Conservation (phyloP, 2,888 invertebrate genomes). For the Choreutis nemorana region DNA sequence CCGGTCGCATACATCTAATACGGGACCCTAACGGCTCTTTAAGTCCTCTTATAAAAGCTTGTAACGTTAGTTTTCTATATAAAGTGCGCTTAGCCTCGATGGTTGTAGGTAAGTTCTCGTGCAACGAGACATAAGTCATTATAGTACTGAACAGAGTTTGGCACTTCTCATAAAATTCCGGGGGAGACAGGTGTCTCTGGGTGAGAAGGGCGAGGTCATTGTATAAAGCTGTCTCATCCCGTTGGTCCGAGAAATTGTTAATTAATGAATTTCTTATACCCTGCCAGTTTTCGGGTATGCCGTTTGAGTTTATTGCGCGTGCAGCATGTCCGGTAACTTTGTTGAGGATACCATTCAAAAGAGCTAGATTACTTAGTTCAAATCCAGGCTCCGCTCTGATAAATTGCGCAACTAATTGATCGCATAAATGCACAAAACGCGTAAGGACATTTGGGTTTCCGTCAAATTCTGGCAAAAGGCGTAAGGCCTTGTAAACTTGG, state of each 20-base stretch:
- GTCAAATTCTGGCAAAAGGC: conserved; percentile 11
- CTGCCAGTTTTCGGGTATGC: conserved; percentile 6
- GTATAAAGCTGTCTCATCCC: conserved; percentile 4
- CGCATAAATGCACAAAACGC: conserved; percentile 10
- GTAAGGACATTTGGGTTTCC: conserved; percentile 10
- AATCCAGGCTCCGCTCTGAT: conserved; percentile 1
- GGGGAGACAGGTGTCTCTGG: conserved; percentile 8
- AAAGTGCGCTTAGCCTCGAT: conserved; percentile 3
- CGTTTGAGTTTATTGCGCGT: conserved; percentile 7
- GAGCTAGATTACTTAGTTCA: conserved; percentile 1
- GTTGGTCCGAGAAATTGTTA: conserved; percentile 9
- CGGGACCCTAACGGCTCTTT: not conserved
- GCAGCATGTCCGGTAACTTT: conserved; percentile 7
- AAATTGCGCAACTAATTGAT: conserved; percentile 7
- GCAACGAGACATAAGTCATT: conserved; percentile 5
- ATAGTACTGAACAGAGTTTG: conserved; percentile 3
- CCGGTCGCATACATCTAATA: not conserved
- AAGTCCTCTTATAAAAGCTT: not conserved
- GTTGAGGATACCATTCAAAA: conserved; percentile 13
- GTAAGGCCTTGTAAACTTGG: conserved; percentile 7
- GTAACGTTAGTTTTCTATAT: conserved; percentile 2
- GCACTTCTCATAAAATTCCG: conserved; percentile 6
- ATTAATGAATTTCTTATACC: conserved; percentile 6
- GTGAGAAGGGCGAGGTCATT: conserved; percentile 3
- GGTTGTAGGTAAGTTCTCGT: not conserved